These are phyloP conservation scores for Podabrus alpinus DNA, from an alignment of 2,888 invertebrate genomes.

Conservation along the genomic window DNA sequence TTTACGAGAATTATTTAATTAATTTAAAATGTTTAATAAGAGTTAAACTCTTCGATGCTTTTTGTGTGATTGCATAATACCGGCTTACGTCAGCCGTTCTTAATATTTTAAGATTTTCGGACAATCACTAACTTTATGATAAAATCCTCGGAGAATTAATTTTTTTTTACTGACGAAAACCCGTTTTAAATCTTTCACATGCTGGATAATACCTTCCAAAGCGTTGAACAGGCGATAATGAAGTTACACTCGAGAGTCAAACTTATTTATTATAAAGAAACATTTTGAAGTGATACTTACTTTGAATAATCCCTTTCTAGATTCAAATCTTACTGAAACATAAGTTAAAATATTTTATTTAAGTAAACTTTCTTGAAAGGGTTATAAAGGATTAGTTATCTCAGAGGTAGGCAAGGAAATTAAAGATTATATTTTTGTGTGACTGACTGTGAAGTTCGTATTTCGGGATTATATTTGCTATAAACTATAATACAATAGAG, in stretches of 20 bases:
- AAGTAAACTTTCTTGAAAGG: background rate
- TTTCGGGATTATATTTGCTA: background rate
- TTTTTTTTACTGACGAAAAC: background rate
- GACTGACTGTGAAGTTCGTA: background rate
- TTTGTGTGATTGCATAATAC: background rate
- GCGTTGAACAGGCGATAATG: background rate
- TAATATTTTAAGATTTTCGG: background rate
- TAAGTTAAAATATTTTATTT: background rate
- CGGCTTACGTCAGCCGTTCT: background rate
- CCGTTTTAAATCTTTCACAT: background rate
- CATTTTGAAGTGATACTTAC: background rate
- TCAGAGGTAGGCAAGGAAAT: background rate
- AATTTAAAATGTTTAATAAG: background rate
- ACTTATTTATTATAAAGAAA: background rate
- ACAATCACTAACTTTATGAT: background rate
- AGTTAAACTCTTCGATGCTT: background rate
- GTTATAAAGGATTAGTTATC: background rate
- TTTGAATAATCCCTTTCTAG: background rate
- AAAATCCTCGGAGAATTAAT: background rate
- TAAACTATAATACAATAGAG: no score
- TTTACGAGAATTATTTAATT: background rate
- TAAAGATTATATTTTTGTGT: background rate
- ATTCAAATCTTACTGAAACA: background rate
- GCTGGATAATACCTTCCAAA: background rate
- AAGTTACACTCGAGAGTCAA: background rate